Evolutionary conservation across 2,888 invertebrate genomes (phyloP), one percentile per base, ranked within the genome.

Genomic region (Augochlorella aurata): DNA sequence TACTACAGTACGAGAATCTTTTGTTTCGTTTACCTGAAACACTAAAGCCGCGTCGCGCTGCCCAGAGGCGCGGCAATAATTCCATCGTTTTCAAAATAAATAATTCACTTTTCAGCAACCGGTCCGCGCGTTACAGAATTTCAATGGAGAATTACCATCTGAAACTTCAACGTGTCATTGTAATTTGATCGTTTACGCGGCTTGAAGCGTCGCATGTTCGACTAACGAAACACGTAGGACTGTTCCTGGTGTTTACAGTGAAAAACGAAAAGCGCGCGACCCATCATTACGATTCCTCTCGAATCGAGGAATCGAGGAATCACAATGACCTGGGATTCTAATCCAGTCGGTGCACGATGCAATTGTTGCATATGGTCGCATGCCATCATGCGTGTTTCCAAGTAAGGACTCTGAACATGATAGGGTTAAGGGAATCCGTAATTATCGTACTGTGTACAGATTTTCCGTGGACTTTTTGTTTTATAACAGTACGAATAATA

Each of bases 321-420:
- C 82, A 82, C 87, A 84, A 79, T 86, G 87, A 87, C 82, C 86
- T 77, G 73, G 77, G 87, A 86, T 84, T 86, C 87, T 87, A 87
- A 87, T 87, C 81, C 81, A 87, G 84, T 87, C 87, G 81, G 74
- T 79, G 87, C 87, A 84, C 86, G 82, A 83, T 70, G 87, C 87
- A 87, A 84, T 86, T 87, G 87, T 87, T 87, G 84, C 87, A 87
- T 86, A 86, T 87, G 87, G 84, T 83, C 84, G 77, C 87, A 87
- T 87, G 86, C 87, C 87, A 77, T 87, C 87, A 87, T 87, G 87
- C 87, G 80, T 86, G 79, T 45, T 87, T 87, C 87, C 87, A 81
- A 75, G 87, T 84, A 87, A 78, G 58, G 69, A 73, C 70, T 38
- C 38, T 77, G 63, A 81, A 77, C 85, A 77, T 69, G 78, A 87